These are phyloP conservation scores for Psittacula cyanocephala DNA, from an alignment of 2,113 vertebrate species.

Conservation along the genomic window DNA sequence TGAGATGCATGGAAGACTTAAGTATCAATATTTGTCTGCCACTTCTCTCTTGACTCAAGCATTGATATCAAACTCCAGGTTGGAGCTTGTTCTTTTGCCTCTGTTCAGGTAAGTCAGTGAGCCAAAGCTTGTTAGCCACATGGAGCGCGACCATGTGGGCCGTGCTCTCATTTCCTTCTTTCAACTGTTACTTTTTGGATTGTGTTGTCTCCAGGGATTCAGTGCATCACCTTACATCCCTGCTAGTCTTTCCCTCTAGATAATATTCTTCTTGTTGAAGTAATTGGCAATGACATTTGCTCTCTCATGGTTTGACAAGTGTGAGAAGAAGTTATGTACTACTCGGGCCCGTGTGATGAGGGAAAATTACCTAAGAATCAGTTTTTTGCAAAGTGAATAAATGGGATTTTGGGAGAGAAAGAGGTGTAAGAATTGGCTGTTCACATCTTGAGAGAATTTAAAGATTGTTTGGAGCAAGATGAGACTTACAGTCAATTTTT, in stretches of 20 bases:
- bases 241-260: not conserved
- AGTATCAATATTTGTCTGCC: not conserved
- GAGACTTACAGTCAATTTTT: not conserved
- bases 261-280: not conserved
- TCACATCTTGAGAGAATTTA: not conserved
- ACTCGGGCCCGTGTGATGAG: rapidly evolving
- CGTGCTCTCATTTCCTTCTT: not conserved
- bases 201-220: not conserved
- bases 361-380: not conserved
- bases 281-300: not conserved
- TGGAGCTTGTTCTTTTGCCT: not conserved
- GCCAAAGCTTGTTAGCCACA: not conserved
- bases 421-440: not conserved
- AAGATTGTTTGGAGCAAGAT: not conserved
- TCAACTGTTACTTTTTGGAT: not conserved
- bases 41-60: not conserved
- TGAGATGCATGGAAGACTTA: not conserved
- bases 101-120: not conserved
- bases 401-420: not conserved
- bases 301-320: not conserved
- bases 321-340: not conserved
- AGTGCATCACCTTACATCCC: not conserved
- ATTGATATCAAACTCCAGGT: not conserved
- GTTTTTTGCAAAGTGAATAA: not conserved
- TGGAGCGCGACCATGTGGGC: rapidly evolving